Base-by-base conservation (phyloP, 2,797 vertebrate species). In the Gadopsis bispinosus region DNA sequence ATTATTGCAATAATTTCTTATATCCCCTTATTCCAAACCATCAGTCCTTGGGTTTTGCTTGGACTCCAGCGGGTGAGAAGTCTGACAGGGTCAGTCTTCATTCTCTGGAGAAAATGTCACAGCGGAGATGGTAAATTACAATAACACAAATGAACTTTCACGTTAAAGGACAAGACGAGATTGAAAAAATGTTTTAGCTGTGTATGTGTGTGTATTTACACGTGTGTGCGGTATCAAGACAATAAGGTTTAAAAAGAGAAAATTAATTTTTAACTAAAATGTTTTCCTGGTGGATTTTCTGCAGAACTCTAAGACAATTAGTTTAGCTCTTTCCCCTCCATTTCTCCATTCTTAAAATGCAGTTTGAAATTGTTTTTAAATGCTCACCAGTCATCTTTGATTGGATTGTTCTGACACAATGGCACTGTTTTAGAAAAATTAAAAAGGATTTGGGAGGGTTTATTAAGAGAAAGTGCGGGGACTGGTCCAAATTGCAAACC, bases 41-140 rank as follows among this genome's bases (percentile, higher is more conserved):
- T 87, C 90, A 88, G 84, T 88, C 77, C 75, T 84, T 79, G 62
- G 77, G 70, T 86, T 86, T 84, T 71, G 69, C 75, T 76, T 43
- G 39, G 72, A 83, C 71, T 79, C 55, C 2, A 13, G 54, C 3
- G n/a, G 78, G 39, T 79, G 69, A 63, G 54, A 39, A 76, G 78
- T 79, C 69, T 70, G 83, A 85, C 59, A 64, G 79, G 92, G 92
- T 91, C 91, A 91, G 75, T 70, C 48, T 87, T 91, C 84, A 73
- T 87, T 84, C 78, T 79, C 67, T 3, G 63, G 45, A 78, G 87
- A 83, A 94, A 94, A 94, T 94, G 93, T 93, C 93, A 94, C 68
- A 56, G 45, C 48, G 58, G 69, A 83, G 83, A 84, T 59, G 69
- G 73, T 78, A 85, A 87, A 88, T 90, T 85, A 85, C 84, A 90